Percentiles rank a stretch among this genome's conserved stretches.
Evolutionary conservation across 2,113 vertebrate genomes (phyloP).

Genomic region (Hippoglossus stenolepis): DNA sequence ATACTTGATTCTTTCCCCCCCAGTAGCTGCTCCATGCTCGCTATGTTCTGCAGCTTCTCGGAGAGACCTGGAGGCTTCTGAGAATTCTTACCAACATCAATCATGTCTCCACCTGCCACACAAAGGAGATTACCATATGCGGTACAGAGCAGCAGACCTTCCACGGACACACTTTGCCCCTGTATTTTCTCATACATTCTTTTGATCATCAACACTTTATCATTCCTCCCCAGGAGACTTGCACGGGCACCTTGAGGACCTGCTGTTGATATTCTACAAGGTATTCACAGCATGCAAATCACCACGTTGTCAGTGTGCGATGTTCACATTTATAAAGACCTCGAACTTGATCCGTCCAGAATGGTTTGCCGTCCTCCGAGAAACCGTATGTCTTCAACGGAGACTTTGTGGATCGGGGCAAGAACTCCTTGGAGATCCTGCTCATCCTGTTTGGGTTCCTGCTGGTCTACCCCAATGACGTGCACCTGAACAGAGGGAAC

Average conservation of each 20-base stretch:
- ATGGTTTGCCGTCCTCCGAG: constrained; percentile 91
- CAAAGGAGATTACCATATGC: constrained; percentile 92
- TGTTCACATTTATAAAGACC: background rate
- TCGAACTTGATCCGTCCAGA: constrained; percentile 78
- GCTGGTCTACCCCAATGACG: constrained; percentile 90
- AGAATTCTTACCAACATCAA: constrained; percentile 92
- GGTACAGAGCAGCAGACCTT: constrained; percentile 76
- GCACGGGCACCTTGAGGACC: constrained; percentile 93
- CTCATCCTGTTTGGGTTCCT: constrained; percentile 91
- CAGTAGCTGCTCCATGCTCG: constrained; percentile 94
- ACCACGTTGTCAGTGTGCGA: background rate
- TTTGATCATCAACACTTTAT: background rate
- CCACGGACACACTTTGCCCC: background rate
- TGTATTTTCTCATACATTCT: background rate
- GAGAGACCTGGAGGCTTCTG: constrained; percentile 89
- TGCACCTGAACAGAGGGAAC: constrained; percentile 93
- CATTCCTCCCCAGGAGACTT: constrained; percentile 87
- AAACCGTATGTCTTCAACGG: constrained; percentile 93
- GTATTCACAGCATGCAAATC: constrained; percentile 63
- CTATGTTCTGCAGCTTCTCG: constrained; percentile 92
- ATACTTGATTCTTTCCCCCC: constrained; percentile 78
- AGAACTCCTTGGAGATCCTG: constrained; percentile 92
- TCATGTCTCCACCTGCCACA: constrained; percentile 85
- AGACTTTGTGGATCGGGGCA: constrained; percentile 94
- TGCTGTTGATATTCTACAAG: constrained; percentile 90